Evolutionary conservation across 2,113 vertebrate genomes (phyloP).

Genomic region (Crotalus viridis): DNA sequence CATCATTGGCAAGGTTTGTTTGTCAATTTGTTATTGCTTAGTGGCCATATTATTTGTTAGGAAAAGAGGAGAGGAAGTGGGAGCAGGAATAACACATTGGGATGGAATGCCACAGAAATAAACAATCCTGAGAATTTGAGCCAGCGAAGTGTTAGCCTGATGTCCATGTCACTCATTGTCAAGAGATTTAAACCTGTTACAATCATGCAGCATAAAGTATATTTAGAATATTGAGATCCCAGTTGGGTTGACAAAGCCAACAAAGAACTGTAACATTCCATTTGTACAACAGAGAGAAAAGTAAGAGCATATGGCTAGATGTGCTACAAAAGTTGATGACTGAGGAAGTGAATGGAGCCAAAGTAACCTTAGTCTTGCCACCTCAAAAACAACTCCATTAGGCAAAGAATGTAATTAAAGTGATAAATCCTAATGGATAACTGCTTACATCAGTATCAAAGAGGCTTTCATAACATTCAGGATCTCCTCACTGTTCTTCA

Average conservation of each 20-base stretch:
- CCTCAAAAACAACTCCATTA: not conserved
- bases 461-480: not conserved
- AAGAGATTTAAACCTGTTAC: not conserved
- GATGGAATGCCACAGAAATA: not conserved
- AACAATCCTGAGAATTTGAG: not conserved
- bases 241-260: not conserved
- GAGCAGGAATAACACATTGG: not conserved
- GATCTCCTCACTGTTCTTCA: not conserved
- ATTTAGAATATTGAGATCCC: not conserved
- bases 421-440: not conserved
- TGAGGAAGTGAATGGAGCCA: not conserved
- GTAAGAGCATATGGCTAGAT: not conserved
- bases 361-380: not conserved
- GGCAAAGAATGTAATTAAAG: not conserved
- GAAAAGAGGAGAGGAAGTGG: not conserved
- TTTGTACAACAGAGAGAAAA: not conserved
- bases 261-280: not conserved
- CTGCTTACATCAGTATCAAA: not conserved
- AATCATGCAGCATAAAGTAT: not conserved
- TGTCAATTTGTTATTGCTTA: not conserved
- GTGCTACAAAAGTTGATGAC: not conserved
- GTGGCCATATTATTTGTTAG: not conserved
- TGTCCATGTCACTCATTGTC: not conserved
- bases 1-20: not conserved
- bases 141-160: not conserved